phyloP scores from a whole-genome alignment of 2,888 invertebrate species.

The Omphaloscelis lunosa region DNA sequence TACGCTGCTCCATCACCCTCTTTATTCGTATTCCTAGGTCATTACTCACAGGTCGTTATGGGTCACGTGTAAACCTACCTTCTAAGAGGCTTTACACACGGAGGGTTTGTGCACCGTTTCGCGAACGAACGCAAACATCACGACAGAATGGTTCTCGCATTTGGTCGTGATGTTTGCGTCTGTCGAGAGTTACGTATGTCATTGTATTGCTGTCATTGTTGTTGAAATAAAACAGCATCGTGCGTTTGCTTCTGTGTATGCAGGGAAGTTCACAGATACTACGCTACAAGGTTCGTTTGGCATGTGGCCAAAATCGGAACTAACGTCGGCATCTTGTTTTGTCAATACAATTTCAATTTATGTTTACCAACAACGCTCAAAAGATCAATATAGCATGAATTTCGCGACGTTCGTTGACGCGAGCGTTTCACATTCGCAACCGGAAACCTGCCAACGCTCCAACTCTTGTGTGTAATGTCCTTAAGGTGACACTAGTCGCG shows the following conservation, averaged over 20 bases:
- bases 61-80: constrained; percentile 16
- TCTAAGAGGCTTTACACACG: constrained; percentile 12
- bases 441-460: constrained; percentile 1
- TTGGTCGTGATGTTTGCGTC: no score
- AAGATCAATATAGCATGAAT: neutral
- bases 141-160: no score
- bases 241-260: constrained; percentile 2
- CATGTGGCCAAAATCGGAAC: neutral
- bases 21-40: constrained; percentile 25
- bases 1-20: constrained; percentile 3
- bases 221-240: constrained; percentile 19
- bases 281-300: neutral
- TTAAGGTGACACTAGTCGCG: no score
- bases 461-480: constrained; percentile 6
- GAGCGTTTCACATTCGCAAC: neutral
- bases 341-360: neutral
- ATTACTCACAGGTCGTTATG: constrained; percentile 36
- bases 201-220: constrained; percentile 6
- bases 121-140: neutral
- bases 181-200: neutral
- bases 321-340: neutral
- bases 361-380: neutral
- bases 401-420: neutral
- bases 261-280: constrained; percentile 3
- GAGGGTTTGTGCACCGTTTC: constrained; percentile 2